Conservation (phyloP, 2,888 invertebrate species). For the Mythimna ferrago region DNA sequence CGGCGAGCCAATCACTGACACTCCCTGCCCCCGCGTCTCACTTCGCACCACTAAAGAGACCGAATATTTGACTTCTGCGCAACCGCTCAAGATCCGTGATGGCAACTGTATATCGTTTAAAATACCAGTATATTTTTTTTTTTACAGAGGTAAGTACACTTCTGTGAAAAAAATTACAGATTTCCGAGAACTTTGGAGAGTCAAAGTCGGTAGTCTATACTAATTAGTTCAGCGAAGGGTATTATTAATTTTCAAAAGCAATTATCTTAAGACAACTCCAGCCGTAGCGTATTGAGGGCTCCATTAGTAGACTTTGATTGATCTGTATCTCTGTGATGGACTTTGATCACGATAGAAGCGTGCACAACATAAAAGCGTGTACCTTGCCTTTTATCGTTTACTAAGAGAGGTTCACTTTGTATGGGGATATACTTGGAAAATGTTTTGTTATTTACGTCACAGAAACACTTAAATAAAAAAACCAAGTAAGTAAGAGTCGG, state of each 20-base stretch:
- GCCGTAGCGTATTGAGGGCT: neutral
- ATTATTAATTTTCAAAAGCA: constrained; percentile 27
- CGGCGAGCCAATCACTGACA: no score
- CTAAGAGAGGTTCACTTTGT: neutral
- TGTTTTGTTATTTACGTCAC: neutral
- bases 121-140: no score
- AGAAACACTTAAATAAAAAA: no score
- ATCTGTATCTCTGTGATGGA: neutral
- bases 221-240: constrained; percentile 35
- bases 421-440: neutral
- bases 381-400: neutral
- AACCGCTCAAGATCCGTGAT: no score
- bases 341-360: neutral
- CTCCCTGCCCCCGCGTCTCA: no score
- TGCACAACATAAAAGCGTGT: neutral
- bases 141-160: no score
- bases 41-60: no score
- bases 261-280: constrained; percentile 17
- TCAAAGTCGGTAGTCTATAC: neutral
- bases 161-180: neutral
- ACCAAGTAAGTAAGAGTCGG: no score
- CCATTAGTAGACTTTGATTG: constrained; percentile 10
- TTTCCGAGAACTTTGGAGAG: constrained; percentile 13
- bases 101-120: no score
- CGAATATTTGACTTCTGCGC: no score